Percentiles rank a stretch among this genome's conserved stretches.
These are phyloP conservation scores for Aleiodes leptofemur DNA, from an alignment of 2,888 invertebrate genomes.

Conservation along the genomic window DNA sequence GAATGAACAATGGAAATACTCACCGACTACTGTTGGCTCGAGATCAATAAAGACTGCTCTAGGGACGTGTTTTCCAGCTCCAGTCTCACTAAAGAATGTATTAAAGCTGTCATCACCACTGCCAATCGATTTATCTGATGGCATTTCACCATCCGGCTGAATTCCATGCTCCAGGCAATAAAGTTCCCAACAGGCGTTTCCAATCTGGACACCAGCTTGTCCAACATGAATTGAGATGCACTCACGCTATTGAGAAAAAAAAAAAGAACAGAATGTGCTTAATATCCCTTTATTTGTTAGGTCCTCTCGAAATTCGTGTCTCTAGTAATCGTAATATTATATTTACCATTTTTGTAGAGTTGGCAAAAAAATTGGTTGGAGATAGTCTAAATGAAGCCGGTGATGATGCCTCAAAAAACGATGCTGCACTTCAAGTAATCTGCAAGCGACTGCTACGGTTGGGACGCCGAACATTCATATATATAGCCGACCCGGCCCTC, in stretches of 20 bases:
- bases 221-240: constrained; percentile 91
- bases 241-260: constrained; percentile 81
- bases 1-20: constrained; percentile 59
- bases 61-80: constrained; percentile 89
- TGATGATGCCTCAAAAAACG: constrained; percentile 39
- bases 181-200: constrained; percentile 90
- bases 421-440: constrained; percentile 17
- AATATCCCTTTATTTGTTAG: neutral
- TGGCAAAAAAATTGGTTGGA: constrained; percentile 16
- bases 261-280: too few species aligned
- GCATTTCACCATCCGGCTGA: constrained; percentile 91
- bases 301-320: neutral
- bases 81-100: constrained; percentile 87
- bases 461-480: constrained; percentile 11
- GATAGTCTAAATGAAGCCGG: constrained; percentile 36
- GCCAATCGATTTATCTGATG: constrained; percentile 85
- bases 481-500: constrained; percentile 39
- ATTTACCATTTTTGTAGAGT: constrained; percentile 41
- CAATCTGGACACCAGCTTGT: constrained; percentile 90
- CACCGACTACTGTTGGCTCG: constrained; percentile 94
- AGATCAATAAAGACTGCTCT: constrained; percentile 92
- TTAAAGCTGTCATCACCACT: constrained; percentile 87
- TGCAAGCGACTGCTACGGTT: constrained; percentile 21
- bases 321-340: neutral
- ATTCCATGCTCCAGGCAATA: constrained; percentile 90